phyloP scores from a whole-genome alignment of 23 tunicate genomes.

The Corella eumyota region DNA sequence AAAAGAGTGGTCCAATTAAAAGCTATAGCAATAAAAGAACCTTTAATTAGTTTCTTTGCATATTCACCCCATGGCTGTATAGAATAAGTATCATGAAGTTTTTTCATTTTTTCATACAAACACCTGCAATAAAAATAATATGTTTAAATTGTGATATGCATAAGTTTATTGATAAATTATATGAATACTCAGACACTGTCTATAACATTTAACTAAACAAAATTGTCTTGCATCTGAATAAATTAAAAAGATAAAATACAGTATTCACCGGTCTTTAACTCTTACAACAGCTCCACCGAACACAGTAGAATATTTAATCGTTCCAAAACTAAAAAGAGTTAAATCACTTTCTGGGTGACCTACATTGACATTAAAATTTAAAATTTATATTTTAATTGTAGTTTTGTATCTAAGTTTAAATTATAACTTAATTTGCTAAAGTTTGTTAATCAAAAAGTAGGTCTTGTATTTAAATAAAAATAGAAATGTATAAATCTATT shows the following conservation, averaged over 20 bases:
- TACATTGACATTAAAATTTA: constrained; percentile 4
- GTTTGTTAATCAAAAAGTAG: too few relatives aligned
- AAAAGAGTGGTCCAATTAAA: constrained; percentile 21
- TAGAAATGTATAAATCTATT: too few relatives aligned
- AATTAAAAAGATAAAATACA: too few relatives aligned
- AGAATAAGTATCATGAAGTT: constrained; percentile 22
- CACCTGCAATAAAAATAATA: constrained; percentile 4
- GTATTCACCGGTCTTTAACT: constrained; percentile 41
- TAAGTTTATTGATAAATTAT: too few relatives aligned
- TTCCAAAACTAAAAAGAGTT: constrained; percentile 47
- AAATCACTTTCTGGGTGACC: constrained; percentile 55
- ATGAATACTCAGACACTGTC: too few relatives aligned
- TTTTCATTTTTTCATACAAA: constrained; percentile 14
- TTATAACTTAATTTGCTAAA: too few relatives aligned
- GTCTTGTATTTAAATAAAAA: too few relatives aligned
- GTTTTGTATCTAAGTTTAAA: too few relatives aligned
- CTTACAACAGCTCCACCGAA: constrained; percentile 46
- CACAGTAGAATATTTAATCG: constrained; percentile 37
- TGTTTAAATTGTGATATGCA: not conserved
- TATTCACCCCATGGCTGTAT: constrained; percentile 22
- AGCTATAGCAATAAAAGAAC: constrained; percentile 9
- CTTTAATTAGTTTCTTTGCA: constrained; percentile 35
- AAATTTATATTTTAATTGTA: too few relatives aligned
- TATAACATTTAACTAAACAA: too few relatives aligned
- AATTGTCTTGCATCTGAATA: too few relatives aligned